Evolutionary conservation across 2,113 vertebrate genomes (phyloP).

Genomic region (Thamnaconus septentrionalis): DNA sequence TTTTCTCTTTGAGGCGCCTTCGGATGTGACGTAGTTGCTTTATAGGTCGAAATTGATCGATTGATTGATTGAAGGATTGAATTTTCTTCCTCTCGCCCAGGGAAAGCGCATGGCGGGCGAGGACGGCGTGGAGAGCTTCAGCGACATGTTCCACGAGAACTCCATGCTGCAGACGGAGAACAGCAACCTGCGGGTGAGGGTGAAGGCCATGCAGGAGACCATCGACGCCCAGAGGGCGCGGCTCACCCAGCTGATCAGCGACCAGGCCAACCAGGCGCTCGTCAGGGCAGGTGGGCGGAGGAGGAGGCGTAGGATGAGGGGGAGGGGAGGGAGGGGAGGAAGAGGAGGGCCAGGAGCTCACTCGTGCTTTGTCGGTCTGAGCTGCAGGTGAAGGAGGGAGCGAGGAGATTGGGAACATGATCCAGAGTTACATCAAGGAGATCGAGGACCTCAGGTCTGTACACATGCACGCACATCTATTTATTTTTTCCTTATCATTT

Average conservation of each 20-base stretch:
- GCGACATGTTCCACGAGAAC: slow-evolving; percentile 98
- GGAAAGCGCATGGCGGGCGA: slow-evolving; percentile 93
- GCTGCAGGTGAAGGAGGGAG: slow-evolving; percentile 90
- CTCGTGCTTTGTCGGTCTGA: background rate
- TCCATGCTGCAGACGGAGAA: slow-evolving; percentile 97
- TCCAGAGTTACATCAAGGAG: slow-evolving; percentile 96
- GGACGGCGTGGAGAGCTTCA: slow-evolving; percentile 93
- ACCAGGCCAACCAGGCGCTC: slow-evolving; percentile 91
- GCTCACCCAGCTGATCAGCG: slow-evolving; percentile 88
- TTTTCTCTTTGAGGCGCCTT: too few relatives aligned
- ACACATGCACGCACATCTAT: too few relatives aligned
- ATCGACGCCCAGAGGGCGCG: slow-evolving; percentile 85
- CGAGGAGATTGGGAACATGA: slow-evolving; percentile 98
- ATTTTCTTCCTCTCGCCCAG: slow-evolving; percentile 55
- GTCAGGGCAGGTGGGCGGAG: slow-evolving; percentile 80
- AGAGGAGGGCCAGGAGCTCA: background rate
- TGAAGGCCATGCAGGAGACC: slow-evolving; percentile 98
- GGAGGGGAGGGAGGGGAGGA: too few relatives aligned
- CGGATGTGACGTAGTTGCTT: background rate
- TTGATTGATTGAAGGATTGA: background rate
- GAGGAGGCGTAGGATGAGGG: too few relatives aligned
- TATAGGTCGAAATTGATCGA: too few relatives aligned
- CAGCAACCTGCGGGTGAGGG: slow-evolving; percentile 89
- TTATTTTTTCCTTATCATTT: too few relatives aligned
- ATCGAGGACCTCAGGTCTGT: slow-evolving; percentile 93